Evolutionary conservation across 2,797 vertebrate species (phyloP).

Genomic region (Erpetoichthys calabaricus): DNA sequence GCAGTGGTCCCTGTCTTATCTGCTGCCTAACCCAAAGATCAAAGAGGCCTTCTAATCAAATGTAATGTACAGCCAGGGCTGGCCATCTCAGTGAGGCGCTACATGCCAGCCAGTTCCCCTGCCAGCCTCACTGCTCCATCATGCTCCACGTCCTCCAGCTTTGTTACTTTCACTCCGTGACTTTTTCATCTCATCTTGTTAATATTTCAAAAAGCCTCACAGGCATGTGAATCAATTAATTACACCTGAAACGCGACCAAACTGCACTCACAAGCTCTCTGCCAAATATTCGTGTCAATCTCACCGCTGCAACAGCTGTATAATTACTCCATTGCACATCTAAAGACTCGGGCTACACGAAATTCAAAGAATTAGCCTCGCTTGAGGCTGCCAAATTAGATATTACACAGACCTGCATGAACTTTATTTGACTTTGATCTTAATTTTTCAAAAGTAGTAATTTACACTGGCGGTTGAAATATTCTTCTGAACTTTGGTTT

Average conservation of each 20-base stretch:
- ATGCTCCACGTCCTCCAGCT: too few relatives aligned
- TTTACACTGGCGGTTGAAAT: conserved; percentile 14
- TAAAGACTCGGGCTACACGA: conserved; percentile 24
- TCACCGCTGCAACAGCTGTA: conserved; percentile 36
- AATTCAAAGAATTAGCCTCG: conserved; percentile 31
- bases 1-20: too few relatives aligned
- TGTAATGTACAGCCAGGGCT: too few relatives aligned
- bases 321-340: conserved; percentile 31
- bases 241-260: conserved; percentile 38
- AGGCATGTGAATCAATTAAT: conserved; percentile 54
- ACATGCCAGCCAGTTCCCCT: not conserved
- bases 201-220: conserved; percentile 49
- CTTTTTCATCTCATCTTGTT: conserved; percentile 39
- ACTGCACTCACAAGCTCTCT: conserved; percentile 32
- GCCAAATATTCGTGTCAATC: conserved; percentile 41
- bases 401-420: conserved; percentile 39
- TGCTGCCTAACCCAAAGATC: too few relatives aligned
- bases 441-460: conserved; percentile 25
- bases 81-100: too few relatives aligned
- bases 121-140: not conserved
- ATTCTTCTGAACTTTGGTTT: too few relatives aligned
- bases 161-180: conserved; percentile 13
- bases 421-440: conserved; percentile 47
- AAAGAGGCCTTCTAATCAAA: too few relatives aligned
- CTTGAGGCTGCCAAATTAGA: conserved; percentile 35